A percentile compares a stretch with the other conserved stretches of the same genome.
Conservation (phyloP, 2,888 invertebrate species). For the Chymomyza caudatula region DNA sequence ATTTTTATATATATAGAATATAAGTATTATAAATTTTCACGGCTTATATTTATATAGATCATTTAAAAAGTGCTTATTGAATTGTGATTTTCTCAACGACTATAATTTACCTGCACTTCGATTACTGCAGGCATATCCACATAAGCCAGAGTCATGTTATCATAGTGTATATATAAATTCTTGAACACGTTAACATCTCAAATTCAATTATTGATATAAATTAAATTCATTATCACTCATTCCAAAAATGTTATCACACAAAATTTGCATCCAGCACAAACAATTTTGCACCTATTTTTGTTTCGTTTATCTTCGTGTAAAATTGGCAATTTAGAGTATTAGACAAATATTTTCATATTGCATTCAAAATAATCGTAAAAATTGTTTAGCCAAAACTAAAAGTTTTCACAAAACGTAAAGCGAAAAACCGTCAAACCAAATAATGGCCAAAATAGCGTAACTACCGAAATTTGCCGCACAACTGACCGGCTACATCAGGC, state of each 20-base stretch:
- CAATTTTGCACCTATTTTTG: too few relatives aligned
- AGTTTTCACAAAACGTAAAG: conserved; percentile 2
- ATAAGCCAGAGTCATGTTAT: conserved; percentile 84
- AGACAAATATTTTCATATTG: too few relatives aligned
- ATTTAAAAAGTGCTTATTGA: not conserved
- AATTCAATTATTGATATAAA: not conserved
- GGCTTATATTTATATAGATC: not conserved
- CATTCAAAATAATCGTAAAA: not conserved
- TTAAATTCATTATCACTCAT: not conserved
- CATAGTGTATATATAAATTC: conserved; percentile 30
- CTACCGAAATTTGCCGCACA: conserved; percentile 10
- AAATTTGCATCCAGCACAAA: not conserved
- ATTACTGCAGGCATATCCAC: conserved; percentile 87
- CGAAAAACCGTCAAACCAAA: not conserved
- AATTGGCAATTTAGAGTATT: not conserved
- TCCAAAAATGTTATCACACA: not conserved
- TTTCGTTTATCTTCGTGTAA: not conserved
- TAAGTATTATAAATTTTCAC: too few relatives aligned
- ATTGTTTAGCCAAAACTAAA: not conserved
- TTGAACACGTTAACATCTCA: not conserved
- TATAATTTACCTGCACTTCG: conserved; percentile 83
- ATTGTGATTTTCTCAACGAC: not conserved
- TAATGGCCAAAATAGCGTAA: conserved; percentile 24
- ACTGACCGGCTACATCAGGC: conserved; percentile 43
- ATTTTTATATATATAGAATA: too few relatives aligned